These are phyloP conservation scores for Lathamus discolor DNA, from an alignment of 2,113 vertebrate species.

Conservation along the genomic window DNA sequence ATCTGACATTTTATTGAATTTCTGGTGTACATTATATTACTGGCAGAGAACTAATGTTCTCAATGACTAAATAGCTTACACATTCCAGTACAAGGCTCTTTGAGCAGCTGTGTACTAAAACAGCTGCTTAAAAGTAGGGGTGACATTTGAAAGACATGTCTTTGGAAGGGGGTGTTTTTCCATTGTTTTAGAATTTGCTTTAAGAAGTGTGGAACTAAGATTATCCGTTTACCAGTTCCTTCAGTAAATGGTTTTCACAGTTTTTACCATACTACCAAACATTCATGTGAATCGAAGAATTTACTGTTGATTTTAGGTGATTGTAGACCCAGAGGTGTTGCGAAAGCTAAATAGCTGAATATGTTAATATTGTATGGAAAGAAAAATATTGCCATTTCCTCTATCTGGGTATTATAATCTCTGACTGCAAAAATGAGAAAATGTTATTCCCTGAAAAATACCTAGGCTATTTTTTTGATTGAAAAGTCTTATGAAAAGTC, in stretches of 20 bases:
- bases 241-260: background rate
- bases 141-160: background rate
- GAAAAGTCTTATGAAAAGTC: background rate
- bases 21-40: background rate
- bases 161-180: background rate
- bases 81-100: background rate
- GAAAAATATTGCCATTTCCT: background rate
- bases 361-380: background rate
- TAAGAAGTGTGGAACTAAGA: background rate
- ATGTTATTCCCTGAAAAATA: background rate
- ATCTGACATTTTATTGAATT: background rate
- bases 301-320: background rate
- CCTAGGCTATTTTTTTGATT: background rate
- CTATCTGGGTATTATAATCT: background rate
- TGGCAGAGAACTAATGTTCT: background rate
- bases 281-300: background rate
- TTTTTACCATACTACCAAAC: background rate
- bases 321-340: background rate
- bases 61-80: background rate
- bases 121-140: background rate
- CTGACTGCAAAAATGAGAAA: background rate
- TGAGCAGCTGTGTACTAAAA: background rate
- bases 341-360: background rate
- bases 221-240: background rate
- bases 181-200: background rate